phyloP scores from a whole-genome alignment of 2,113 vertebrate genomes.

The Noturus placidus region DNA sequence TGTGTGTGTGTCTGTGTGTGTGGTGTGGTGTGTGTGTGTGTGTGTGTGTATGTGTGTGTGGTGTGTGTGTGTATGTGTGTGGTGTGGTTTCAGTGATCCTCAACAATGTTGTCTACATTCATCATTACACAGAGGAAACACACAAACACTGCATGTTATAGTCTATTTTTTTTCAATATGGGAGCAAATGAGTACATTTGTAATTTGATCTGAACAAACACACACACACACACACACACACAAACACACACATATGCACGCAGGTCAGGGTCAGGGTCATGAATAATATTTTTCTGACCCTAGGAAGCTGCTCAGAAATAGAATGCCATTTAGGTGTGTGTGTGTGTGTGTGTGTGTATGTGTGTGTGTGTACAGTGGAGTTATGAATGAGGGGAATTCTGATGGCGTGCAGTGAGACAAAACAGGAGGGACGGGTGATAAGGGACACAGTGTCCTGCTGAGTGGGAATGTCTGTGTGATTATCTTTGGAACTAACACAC shows the following conservation, averaged over 20 bases:
- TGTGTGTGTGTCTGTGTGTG: no score
- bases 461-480: slow-evolving; percentile 10
- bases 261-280: slow-evolving; percentile 22
- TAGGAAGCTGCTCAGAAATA: slow-evolving; percentile 18
- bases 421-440: slow-evolving; percentile 7
- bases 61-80: neutral
- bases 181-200: neutral
- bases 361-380: neutral
- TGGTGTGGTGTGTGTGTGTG: slow-evolving; percentile 5
- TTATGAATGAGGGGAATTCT: slow-evolving; percentile 33
- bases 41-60: neutral
- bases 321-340: slow-evolving; percentile 14
- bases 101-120: slow-evolving; percentile 4
- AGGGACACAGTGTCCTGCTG: slow-evolving; percentile 12
- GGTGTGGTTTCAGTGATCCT: neutral
- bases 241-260: neutral
- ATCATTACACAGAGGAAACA: neutral
- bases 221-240: neutral
- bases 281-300: slow-evolving; percentile 23
- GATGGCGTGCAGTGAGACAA: slow-evolving; percentile 10
- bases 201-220: neutral
- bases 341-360: neutral
- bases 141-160: neutral
- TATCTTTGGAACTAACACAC: slow-evolving; percentile 16
- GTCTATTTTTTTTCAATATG: neutral